Percentiles rank a stretch among this genome's conserved stretches.
phyloP scores from a whole-genome alignment of 2,888 invertebrate species.

The Brenthis ino region DNA sequence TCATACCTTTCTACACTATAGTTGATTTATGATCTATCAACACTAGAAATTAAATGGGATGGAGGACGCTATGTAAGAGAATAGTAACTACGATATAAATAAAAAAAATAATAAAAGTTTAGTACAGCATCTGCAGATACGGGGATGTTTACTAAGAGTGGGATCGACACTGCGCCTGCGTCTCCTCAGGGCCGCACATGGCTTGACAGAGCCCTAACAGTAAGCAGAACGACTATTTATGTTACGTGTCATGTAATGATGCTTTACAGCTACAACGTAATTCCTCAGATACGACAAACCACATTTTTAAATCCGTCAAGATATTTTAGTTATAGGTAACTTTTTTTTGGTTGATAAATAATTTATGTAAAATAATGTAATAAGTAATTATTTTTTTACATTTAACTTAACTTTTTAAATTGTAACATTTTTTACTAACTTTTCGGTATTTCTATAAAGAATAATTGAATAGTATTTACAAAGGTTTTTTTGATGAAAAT shows the following conservation, averaged over 20 bases:
- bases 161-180: slow-evolving; percentile 52
- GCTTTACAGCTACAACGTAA: slow-evolving; percentile 46
- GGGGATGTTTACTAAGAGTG: slow-evolving; percentile 54
- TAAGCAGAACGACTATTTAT: slow-evolving; percentile 62
- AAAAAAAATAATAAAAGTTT: slow-evolving; percentile 17
- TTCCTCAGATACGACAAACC: slow-evolving; percentile 25
- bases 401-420: no score
- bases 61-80: no score
- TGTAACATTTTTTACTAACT: background rate
- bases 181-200: slow-evolving; percentile 52
- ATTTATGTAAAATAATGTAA: background rate
- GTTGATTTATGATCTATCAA: no score
- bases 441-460: no score
- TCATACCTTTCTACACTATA: no score
- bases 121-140: slow-evolving; percentile 26
- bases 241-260: slow-evolving; percentile 47
- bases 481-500: no score
- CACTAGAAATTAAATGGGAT: no score
- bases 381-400: no score
- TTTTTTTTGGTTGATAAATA: background rate
- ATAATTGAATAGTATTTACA: no score
- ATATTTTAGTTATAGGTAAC: background rate
- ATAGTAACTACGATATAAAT: background rate
- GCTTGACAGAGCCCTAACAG: slow-evolving; percentile 51
- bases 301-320: slow-evolving; percentile 21